Evolutionary conservation across 2,113 vertebrate genomes (phyloP), one percentile per base, ranked within the genome.

Genomic region (Tricholaema leucomelas): DNA sequence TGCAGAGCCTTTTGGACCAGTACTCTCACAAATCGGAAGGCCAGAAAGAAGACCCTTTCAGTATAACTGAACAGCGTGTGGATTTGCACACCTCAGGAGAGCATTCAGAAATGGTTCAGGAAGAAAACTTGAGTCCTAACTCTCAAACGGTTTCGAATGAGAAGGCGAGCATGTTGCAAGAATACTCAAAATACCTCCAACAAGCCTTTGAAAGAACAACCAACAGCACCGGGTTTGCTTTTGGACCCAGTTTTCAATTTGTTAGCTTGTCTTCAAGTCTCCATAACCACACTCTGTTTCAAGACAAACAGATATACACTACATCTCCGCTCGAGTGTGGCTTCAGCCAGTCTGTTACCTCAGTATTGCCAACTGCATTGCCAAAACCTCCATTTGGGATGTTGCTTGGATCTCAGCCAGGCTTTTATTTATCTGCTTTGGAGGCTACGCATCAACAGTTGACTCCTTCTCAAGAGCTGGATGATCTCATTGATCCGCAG

Each of bases 111-210:
- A 95, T 99, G 94, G 98, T 97, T 95, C 98, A 97, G 75, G 98
- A 99, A 60, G 99, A 98, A 55, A 97, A 96, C 77, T 64, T 98
- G 96, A 98, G 98, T 81, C 97, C 98, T 20, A 98, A 98, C 91
- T 98, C 98, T 59, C 97, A 99, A 31, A 97, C 98, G 23, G 96
- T 98, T 85, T 96, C 98, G 20, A 98, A 97, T 10, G 99, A 99
- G 95, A 99, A 99, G 96, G 97, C 98, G 3, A 98, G 96, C 69
- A 98, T 99, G 97, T 98, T 99, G 98, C 99, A 98, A 81, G 99
- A 99, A 95, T 99, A 99, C 97, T 99, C 99, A 12, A 99, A 99
- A 97, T 99, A 99, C 97, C 98, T 99, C 96, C 98, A 99, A 60
- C 99, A 99, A 97, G 99, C 99, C 86, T 98, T 99, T 96, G 99